Evolutionary conservation across 2,888 invertebrate species (phyloP), one percentile per base, ranked within the genome.

Genomic region (Polyommatus iphigenia): DNA sequence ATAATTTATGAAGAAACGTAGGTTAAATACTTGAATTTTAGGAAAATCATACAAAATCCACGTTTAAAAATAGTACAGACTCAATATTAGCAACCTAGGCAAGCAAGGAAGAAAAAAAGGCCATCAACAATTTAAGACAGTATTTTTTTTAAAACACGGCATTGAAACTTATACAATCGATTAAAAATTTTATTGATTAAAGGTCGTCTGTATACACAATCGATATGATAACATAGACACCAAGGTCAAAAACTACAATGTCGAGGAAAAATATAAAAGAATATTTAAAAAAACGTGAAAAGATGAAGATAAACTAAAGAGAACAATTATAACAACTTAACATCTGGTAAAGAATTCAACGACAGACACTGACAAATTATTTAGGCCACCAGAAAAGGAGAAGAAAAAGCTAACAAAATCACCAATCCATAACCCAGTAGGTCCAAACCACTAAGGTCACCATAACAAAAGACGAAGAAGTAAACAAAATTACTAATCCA

Each of bases 201-300:
- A 67, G 62, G 62, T 29, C 62, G 20, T 59, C 59, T 20, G 57
- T 57, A 46, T 46, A 59, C 59, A 59, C 20, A 59, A 59, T 59
- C 59, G 8, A 59, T 59, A 59, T 8, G 59, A 59, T 59, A 59
- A 59, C 59, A 59, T 59, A 59, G 59, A 59, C 8, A 59, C 20
- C 8, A 20, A 59, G 59, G 20, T 59, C 1, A 59, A 59, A 15
- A 59, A 20, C 46, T 46, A 59, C 59, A 59, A 20, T 59, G 59
- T 3, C 59, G 20, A 59, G 59, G 20, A 20, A 3, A 8, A 57
- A n/a, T 57, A 18, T 18, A n/a, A 57, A n/a, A 57, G 7, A 36
- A 36, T 0, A 36, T 10, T 46, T 13, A 46, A 46, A 46, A 36
- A 7, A 36, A 8, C 7, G 1, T 36, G 36, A 36, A 36, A 36